Percentiles rank a stretch among this genome's conserved stretches.
phyloP scores from a whole-genome alignment of 2,113 vertebrate genomes.

The Sporophila hypoxantha region DNA sequence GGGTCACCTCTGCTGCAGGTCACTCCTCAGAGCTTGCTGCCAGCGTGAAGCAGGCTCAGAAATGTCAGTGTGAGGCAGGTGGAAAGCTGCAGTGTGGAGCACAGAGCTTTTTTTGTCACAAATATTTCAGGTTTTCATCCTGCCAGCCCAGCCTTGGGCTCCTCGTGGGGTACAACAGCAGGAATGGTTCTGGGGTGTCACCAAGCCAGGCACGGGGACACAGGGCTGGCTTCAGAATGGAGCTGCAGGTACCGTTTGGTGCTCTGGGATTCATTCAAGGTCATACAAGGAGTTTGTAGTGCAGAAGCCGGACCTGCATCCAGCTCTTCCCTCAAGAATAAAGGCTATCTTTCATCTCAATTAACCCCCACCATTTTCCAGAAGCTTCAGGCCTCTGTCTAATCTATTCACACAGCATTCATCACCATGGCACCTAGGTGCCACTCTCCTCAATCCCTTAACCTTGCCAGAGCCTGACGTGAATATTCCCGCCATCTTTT shows the following conservation, averaged over 20 bases:
- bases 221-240: background rate
- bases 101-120: background rate
- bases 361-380: background rate
- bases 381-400: constrained; percentile 35
- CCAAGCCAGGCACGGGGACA: background rate
- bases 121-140: fast-evolving
- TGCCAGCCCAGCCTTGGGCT: background rate
- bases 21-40: background rate
- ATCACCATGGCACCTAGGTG: constrained; percentile 46
- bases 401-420: constrained; percentile 30
- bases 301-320: background rate
- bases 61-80: background rate
- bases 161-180: background rate
- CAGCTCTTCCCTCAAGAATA: background rate
- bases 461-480: constrained; percentile 46
- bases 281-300: background rate
- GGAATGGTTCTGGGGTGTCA: background rate
- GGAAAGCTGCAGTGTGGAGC: background rate
- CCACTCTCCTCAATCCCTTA: constrained; percentile 32
- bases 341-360: constrained; percentile 51
- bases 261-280: constrained; percentile 9
- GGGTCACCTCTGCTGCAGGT: background rate
- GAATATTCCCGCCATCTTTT: constrained; percentile 31
- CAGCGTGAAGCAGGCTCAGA: background rate
- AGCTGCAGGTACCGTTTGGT: background rate